Evolutionary conservation across 53 echinoderm and acorn worm genomes (phyloP), one percentile per base, ranked within the genome.

Genomic region (Holothuria scabra): DNA sequence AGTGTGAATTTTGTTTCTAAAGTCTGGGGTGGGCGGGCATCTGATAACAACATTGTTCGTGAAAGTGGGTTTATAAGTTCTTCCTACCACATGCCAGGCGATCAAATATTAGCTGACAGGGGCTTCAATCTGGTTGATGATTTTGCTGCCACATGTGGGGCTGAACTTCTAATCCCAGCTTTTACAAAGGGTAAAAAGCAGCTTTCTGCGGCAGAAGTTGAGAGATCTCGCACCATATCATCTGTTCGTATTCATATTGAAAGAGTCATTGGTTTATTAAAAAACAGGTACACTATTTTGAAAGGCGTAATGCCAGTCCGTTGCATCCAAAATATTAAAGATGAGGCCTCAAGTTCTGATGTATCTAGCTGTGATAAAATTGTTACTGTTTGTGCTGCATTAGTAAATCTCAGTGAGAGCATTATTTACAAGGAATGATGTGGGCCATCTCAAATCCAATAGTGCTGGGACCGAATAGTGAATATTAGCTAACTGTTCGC

Each of bases 131-230:
- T 86, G 3, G 3, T 8, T 4, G 80, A 86, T 35, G 80, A 86
- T 5, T 81, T 86, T 86, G 87, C 87, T 5, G 30, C 55, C 3
- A 28, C 19, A 25, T 81, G 52, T 86, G 80, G 80, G 11, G 87
- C 49, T 4, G 1, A 46, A 23, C 58, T 79, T 3, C 3, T 86
- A 2, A 65, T 81, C 7, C 87, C 87, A 20, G 69, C 81, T 16
- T 87, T 87, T 23, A 87, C 87, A 28, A 87, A 82, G 32, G 86
- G 86, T 5, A 86, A 86, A 49, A 52, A 16, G 23, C 86, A 86
- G 56, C 66, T 86, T 12, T 86, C 86, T 19, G 83, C 86, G 10
- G 56, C 80, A 65, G 86, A 86, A 44, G 67, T 86, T 4, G 86
- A 86, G 30, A 44, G 19, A 4, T 86, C 86, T 2, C 34, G 79